Base-by-base conservation (phyloP, 2,797 vertebrate species). In the Diplodus sargus region DNA sequence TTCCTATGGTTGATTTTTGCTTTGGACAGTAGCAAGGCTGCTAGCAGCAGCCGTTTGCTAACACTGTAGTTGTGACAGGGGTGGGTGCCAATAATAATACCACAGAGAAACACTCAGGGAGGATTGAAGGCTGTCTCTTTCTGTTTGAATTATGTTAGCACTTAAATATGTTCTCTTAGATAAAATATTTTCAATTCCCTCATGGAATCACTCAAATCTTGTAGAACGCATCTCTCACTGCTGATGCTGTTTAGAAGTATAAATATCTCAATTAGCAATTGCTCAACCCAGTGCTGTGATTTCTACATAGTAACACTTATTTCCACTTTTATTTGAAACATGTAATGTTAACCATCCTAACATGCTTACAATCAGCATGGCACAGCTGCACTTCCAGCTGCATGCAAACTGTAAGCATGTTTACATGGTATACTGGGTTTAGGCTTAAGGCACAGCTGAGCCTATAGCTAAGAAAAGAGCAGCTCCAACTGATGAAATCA, bases 371-470 rank as follows among this genome's bases (percentile, higher is more conserved):
- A 12, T 14, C 1, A 60, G 12, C 12, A 30, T 11, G 45, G 47
- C 76, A 73, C 73, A 58, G 76, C 76, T 82, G 76, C 0, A 60
- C 48, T 16, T 4, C 14, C 30, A 34, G 54, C 11, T n/a, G 28
- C 79, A 68, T 54, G 69, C 23, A 12, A 13, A 8, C 47, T 16
- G 45, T 47, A 4, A 57, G 43, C 68, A 43, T 73, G 68, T 62
- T 61, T 25, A 57, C 67, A 66, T 56, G 73, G 16, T 10, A 1
- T 17, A 70, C 23, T 73, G 68, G 47, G 25, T 9, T 51, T 7
- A 4, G 7, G 18, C 64, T 14, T 4, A n/a, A 15, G 18, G 10
- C 23, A 14, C 74, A 76, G 79, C 75, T 79, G 79, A 78, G 75
- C 14, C 59, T 4, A 5, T 68, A 76, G 72, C 73, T 66, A 69